Base-by-base conservation (phyloP, 1,140 invertebrate species). In the Drosophila bipectinata region DNA sequence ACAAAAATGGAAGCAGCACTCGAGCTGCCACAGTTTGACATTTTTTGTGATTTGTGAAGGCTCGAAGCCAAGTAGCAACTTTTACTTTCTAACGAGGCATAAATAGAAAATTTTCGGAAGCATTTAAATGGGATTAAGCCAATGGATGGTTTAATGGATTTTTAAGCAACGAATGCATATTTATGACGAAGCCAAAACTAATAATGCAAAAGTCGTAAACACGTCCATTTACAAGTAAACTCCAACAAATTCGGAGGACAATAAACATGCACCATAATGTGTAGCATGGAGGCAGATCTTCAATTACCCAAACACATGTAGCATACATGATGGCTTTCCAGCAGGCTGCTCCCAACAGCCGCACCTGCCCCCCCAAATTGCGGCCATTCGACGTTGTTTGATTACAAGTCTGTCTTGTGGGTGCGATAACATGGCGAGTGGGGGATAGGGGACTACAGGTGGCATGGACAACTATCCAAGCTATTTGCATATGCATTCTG, bases 391-490 rank as follows among this genome's bases (percentile, higher is more conserved):
- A 1, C 18, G 39, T 77, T 84, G 81, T 79, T 82, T 82, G 79
- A 83, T 82, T 83, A 83, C 75, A 83, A 82, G 73, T 73, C 74
- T 82, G 72, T 76, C 57, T 77, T 81, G 78, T 73, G 78, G 72
- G 78, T 77, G 74, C 61, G 34, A 72, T 64, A 69, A 69, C 52
- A 72, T 28, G 26, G 26, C 39, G 51, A 53, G 39, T 37, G 3
- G 45, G 24, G 21, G 8, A n/a, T 6, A 9, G 12, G 32, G 30
- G 26, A 24, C 10, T 37, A 37, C 34, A 37, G 41, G 41, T 44
- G 58, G 44, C 1, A 21, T 12, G 39, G 53, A 30, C 15, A 15
- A 48, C 39, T 51, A 48, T 47, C 45, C 72, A 69, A 63, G 44
- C 18, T 68, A 78, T 83, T 83, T 84, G 66, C 77, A 81, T 84